Percentiles rank a stretch among this genome's conserved stretches.
Evolutionary conservation across 2,888 invertebrate species (phyloP).

Genomic region (Panzeria rudis): DNA sequence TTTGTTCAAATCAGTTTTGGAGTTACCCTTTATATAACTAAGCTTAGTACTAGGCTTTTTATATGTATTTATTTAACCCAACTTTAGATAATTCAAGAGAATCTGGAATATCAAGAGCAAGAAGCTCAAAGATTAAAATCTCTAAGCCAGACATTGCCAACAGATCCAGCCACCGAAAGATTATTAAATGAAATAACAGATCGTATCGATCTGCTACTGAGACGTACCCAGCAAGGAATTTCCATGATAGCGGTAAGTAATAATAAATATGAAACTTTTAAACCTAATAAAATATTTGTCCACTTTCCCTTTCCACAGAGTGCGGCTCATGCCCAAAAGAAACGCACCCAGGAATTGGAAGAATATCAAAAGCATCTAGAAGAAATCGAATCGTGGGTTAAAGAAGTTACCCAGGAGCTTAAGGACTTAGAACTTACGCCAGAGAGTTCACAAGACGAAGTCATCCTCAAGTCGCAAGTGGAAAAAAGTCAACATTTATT

Average conservation of each 20-base stretch:
- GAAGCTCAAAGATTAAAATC: constrained; percentile 87
- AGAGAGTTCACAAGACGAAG: constrained; percentile 83
- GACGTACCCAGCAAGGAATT: constrained; percentile 89
- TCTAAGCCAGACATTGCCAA: constrained; percentile 86
- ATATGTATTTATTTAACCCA: background rate
- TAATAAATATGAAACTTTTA: background rate
- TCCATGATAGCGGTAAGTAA: constrained; percentile 84
- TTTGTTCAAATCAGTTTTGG: too few relatives aligned
- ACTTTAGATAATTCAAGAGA: constrained; percentile 87
- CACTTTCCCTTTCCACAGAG: constrained; percentile 79
- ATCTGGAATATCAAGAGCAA: constrained; percentile 88
- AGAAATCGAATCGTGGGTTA: constrained; percentile 86
- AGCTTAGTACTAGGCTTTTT: background rate
- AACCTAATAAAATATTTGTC: background rate
- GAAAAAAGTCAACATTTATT: constrained; percentile 85
- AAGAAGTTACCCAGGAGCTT: constrained; percentile 81
- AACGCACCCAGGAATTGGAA: constrained; percentile 85
- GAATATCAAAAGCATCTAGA: constrained; percentile 85
- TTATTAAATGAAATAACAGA: constrained; percentile 85
- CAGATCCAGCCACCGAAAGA: constrained; percentile 86
- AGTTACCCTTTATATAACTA: background rate
- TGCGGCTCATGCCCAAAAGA: constrained; percentile 85
- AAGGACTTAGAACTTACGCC: constrained; percentile 77
- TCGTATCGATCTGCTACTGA: constrained; percentile 87
- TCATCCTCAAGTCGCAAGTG: constrained; percentile 85